Percentiles rank a stretch among this genome's conserved stretches.
Conservation (phyloP, 2,113 vertebrate genomes). For the Corynorhinus townsendii region DNA sequence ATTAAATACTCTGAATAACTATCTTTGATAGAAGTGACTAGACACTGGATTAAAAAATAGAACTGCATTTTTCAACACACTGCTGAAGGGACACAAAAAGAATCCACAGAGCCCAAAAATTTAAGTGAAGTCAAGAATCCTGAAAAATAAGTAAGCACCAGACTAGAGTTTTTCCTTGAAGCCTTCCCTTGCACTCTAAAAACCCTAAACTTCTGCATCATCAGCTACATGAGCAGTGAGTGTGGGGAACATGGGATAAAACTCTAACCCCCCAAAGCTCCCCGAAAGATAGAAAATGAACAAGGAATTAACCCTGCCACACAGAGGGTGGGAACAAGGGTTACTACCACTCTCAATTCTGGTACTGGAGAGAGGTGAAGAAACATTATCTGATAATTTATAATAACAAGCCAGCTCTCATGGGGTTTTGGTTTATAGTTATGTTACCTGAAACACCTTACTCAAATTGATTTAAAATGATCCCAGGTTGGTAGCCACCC, state of each 20-base stretch:
- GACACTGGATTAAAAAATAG: background rate
- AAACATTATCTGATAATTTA: background rate
- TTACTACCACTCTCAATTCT: background rate
- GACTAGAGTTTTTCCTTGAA: background rate
- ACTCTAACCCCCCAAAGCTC: no score
- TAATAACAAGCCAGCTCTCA: background rate
- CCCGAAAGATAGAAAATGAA: background rate
- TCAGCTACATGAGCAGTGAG: background rate
- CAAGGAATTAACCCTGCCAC: background rate
- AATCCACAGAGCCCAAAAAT: background rate
- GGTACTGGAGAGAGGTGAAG: background rate
- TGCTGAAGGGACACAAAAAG: background rate
- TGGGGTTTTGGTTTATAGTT: background rate
- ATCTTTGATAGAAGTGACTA: background rate
- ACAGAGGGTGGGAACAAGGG: background rate
- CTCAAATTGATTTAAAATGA: background rate
- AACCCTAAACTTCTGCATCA: background rate
- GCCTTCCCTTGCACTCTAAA: background rate
- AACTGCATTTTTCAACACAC: slow-evolving; percentile 12
- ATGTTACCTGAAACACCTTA: background rate
- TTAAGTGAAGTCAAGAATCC: background rate
- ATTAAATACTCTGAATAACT: background rate
- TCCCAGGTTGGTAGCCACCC: background rate
- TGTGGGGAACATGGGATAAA: background rate
- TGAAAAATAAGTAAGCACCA: background rate